Base-by-base conservation (phyloP, 2,797 vertebrate species). In the Florisuga fusca region DNA sequence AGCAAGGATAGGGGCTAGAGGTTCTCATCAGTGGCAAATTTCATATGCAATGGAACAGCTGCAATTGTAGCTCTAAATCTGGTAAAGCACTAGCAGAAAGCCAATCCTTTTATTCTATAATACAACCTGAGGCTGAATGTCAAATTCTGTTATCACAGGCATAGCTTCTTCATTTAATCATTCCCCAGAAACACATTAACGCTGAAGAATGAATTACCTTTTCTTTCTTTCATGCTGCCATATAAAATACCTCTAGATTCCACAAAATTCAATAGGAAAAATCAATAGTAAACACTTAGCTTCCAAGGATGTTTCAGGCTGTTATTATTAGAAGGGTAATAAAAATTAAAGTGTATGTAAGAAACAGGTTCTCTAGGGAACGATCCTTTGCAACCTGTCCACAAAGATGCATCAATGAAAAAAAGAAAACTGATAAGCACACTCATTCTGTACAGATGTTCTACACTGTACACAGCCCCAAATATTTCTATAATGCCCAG, bases 191-290 rank as follows among this genome's bases (percentile, higher is more conserved):
- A 69, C 16, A 5, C 1, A 15, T 80, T 51, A 78, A 75, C 15
- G 2, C 21, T 50, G 48, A 11, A 77, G 62, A 55, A 86, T 48
- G 66, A 73, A 88, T 54, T 72, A 53, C 55, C 87, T 84, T 46
- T 74, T 75, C 58, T 78, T 55, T 31, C 38, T 66, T 89, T 45
- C 54, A 36, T 43, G 72, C 34, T 91, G 69, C 76, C 71, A 66
- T 48, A 53, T 34, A 67, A 88, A 87, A 82, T 31, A 78, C 57
- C 83, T 59, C 63, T 87, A 36, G 33, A 50, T 62, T 31, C 66
- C 68, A 59, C 2, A 5, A 22, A 87, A 55, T 75, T 86, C 84
- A 63, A 29, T 19, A 91, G 94, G 87, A 91, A 93, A 92, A 94
- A 85, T 75, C 79, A 79, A 86, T 7, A 46, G 9, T 9, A 66